These are phyloP conservation scores for Tinamus guttatus DNA, from an alignment of 2,113 vertebrate genomes.

Conservation along the genomic window DNA sequence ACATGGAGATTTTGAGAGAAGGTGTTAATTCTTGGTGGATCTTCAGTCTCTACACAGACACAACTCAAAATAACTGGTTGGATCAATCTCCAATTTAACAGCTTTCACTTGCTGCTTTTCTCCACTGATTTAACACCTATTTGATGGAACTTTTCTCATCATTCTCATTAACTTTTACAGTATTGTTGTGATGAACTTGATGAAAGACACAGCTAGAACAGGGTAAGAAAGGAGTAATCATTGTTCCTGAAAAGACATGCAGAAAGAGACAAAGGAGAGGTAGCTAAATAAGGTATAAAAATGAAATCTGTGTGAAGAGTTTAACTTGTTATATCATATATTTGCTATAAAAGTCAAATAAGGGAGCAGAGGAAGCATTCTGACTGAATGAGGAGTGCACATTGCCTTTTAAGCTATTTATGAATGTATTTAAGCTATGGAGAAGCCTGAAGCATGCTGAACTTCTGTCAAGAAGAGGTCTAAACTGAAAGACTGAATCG, in stretches of 20 bases:
- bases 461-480: neutral
- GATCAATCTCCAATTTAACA: neutral
- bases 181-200: neutral
- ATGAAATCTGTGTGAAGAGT: neutral
- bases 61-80: neutral
- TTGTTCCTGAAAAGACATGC: neutral
- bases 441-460: neutral
- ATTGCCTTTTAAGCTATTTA: neutral
- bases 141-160: neutral
- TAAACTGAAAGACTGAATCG: neutral
- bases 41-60: neutral
- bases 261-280: neutral
- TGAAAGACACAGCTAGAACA: neutral
- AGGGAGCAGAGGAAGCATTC: neutral
- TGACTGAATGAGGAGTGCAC: neutral
- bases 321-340: neutral
- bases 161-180: neutral
- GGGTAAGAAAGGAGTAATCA: neutral
- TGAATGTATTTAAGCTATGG: neutral
- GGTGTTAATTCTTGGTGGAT: too few species aligned
- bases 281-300: neutral
- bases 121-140: neutral
- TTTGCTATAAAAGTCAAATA: neutral
- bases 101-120: neutral
- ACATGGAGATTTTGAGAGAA: neutral